Percentiles rank a stretch among this genome's conserved stretches.
These are phyloP conservation scores for Entosphenus tridentatus DNA, from an alignment of 2,113 vertebrate genomes.

Conservation along the genomic window DNA sequence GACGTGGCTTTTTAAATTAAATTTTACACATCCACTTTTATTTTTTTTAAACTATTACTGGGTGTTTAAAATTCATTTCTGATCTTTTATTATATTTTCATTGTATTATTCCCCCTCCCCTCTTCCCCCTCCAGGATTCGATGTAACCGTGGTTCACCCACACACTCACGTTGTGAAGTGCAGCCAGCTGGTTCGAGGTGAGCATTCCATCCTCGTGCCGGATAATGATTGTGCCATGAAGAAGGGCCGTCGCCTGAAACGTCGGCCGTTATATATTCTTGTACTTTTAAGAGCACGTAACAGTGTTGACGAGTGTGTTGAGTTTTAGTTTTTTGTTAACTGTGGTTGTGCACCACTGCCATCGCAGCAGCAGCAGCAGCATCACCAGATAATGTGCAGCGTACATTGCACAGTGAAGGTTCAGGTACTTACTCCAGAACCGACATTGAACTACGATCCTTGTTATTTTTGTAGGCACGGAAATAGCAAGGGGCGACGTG, in stretches of 20 bases:
- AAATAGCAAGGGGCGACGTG: too few relatives aligned
- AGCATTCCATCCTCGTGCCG: conserved; percentile 14
- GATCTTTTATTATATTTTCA: too few relatives aligned
- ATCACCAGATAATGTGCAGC: too few relatives aligned
- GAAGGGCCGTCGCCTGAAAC: background rate
- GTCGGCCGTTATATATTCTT: background rate
- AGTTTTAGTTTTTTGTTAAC: conserved; percentile 8
- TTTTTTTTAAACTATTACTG: too few relatives aligned
- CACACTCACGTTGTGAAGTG: conserved; percentile 97
- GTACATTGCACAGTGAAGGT: too few relatives aligned
- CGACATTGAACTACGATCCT: too few relatives aligned
- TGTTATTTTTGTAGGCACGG: too few relatives aligned
- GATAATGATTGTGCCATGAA: background rate
- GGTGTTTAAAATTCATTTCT: too few relatives aligned
- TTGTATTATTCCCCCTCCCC: conserved; percentile 5
- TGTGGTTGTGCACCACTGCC: background rate
- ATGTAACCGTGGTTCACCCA: conserved; percentile 91
- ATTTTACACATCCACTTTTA: too few relatives aligned
- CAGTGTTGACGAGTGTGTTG: conserved; percentile 4
- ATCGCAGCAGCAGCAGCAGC: too few relatives aligned
- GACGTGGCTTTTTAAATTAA: too few relatives aligned
- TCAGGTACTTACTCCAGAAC: too few relatives aligned
- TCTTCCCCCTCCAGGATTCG: conserved; percentile 43
- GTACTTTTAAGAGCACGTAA: background rate
- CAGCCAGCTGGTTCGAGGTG: conserved; percentile 84